Evolutionary conservation across 1,140 invertebrate genomes (phyloP).

Genomic region (Delia radicum): DNA sequence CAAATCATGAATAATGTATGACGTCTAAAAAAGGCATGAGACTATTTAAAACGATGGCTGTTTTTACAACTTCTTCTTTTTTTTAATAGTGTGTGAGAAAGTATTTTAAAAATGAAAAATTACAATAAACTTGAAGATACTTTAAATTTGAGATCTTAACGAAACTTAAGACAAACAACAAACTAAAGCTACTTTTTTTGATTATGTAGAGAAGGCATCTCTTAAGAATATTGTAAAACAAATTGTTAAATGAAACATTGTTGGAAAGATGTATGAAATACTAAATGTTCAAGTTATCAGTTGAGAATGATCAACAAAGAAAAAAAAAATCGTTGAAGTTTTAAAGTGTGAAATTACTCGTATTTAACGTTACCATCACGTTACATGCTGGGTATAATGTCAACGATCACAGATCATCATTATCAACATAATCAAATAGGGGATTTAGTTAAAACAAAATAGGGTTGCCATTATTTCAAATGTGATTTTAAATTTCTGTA

Average conservation of each 20-base stretch:
- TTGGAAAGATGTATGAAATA: neutral
- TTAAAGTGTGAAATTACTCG: conserved; percentile 55
- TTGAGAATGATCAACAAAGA: conserved; percentile 25
- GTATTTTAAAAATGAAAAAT: neutral
- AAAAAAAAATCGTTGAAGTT: conserved; percentile 30
- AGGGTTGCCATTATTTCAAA: neutral
- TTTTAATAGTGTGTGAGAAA: neutral
- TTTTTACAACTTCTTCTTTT: neutral
- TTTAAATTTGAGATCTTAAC: neutral
- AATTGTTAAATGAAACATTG: neutral
- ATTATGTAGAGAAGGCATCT: neutral
- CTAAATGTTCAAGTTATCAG: neutral
- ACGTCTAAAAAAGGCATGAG: neutral
- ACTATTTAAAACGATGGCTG: neutral
- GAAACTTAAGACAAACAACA: neutral
- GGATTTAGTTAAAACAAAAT: too few species aligned
- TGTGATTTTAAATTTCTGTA: too few species aligned
- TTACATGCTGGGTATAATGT: conserved; percentile 51
- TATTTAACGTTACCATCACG: conserved; percentile 42
- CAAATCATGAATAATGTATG: conserved; percentile 14
- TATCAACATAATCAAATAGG: too few species aligned
- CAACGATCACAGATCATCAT: conserved; percentile 29
- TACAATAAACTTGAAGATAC: neutral
- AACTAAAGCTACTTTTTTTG: neutral
- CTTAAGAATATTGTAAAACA: neutral